phyloP scores from a whole-genome alignment of 2,113 vertebrate species.

The Equus przewalskii region DNA sequence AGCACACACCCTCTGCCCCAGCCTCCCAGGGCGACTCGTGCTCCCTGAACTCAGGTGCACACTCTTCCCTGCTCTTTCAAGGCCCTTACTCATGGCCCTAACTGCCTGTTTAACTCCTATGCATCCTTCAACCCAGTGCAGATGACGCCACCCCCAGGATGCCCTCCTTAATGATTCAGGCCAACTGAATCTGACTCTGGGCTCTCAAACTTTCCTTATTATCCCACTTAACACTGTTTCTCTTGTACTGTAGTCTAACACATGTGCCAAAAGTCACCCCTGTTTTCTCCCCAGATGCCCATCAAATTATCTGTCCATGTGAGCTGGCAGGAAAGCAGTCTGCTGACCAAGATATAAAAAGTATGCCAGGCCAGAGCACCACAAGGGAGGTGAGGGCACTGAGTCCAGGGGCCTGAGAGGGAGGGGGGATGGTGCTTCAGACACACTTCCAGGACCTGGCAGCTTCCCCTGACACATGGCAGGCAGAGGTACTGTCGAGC shows the following conservation, averaged over 20 bases:
- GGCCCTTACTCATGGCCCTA: neutral
- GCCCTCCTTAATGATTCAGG: neutral
- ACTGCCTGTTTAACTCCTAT: neutral
- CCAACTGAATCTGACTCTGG: neutral
- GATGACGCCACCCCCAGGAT: neutral
- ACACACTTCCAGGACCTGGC: neutral
- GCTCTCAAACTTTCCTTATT: neutral
- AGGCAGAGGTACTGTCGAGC: rapidly evolving
- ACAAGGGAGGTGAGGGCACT: neutral
- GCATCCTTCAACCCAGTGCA: neutral
- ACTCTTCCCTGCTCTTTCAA: too few species aligned
- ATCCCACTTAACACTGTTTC: neutral
- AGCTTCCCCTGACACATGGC: neutral
- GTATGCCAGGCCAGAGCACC: neutral
- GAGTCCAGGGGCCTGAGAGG: neutral
- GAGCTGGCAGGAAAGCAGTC: neutral
- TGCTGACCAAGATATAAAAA: neutral
- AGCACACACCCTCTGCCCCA: neutral
- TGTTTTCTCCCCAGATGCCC: neutral
- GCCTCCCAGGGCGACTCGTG: neutral
- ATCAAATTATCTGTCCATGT: neutral
- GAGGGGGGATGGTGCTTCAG: neutral
- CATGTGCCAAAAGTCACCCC: neutral
- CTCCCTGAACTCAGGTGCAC: neutral
- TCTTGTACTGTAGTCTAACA: neutral